Evolutionary conservation across 2,113 vertebrate genomes (phyloP).

Genomic region (Poeciliopsis retropinna): DNA sequence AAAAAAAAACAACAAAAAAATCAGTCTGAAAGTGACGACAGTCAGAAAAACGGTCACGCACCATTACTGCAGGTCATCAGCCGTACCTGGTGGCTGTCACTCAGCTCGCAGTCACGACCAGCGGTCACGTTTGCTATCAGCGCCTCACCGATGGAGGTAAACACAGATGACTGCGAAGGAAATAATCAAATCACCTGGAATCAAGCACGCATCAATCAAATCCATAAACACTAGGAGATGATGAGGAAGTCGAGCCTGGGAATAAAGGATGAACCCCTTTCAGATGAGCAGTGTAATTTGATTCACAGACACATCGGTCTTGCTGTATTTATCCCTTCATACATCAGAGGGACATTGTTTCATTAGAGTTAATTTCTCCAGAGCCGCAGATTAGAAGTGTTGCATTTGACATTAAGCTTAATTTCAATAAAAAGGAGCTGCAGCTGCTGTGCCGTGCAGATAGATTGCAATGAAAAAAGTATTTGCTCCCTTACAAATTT

Average conservation of each 20-base stretch:
- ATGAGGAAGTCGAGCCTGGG: constrained; percentile 25
- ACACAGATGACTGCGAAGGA: constrained; percentile 21
- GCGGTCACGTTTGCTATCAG: constrained; percentile 29
- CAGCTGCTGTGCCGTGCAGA: constrained; percentile 43
- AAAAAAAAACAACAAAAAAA: neutral
- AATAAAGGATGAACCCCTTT: constrained; percentile 24
- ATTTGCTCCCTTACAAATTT: neutral
- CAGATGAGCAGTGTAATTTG: constrained; percentile 20
- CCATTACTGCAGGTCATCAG: constrained; percentile 52
- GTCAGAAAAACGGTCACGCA: constrained; percentile 39
- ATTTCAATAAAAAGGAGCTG: constrained; percentile 41
- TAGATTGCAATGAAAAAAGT: constrained; percentile 7
- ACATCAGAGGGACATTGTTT: constrained; percentile 62
- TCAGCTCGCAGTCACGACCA: constrained; percentile 34
- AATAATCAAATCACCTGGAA: constrained; percentile 47
- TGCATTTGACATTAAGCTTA: constrained; percentile 53
- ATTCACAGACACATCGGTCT: constrained; percentile 20
- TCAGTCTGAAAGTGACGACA: constrained; percentile 19
- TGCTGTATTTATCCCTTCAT: constrained; percentile 46
- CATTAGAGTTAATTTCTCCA: constrained; percentile 58
- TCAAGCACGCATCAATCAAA: constrained; percentile 46
- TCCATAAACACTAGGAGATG: constrained; percentile 42
- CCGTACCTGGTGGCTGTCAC: constrained; percentile 37
- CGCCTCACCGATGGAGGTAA: constrained; percentile 13
- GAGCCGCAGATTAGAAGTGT: constrained; percentile 51